Evolutionary conservation across 2,113 vertebrate genomes (phyloP).

Genomic region (cattle (Bos taurus)): ARS-UCD2.0 NC_037354.1:8820001-8820500

Average conservation of each 20-base stretch:
- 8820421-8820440: neutral
- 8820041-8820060: neutral
- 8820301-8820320: neutral
- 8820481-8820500: neutral
- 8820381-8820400: neutral
- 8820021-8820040: neutral
- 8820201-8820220: neutral
- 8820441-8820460: neutral
- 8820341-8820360: neutral
- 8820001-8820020: neutral
- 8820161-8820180: neutral
- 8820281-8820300: neutral
- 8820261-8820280: neutral
- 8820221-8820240: neutral
- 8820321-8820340: neutral
- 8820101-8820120: neutral
- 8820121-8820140: neutral
- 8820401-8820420: neutral
- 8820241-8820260: neutral
- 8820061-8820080: neutral
- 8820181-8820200: neutral
- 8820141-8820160: neutral
- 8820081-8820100: neutral
- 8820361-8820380: neutral
- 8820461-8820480: neutral